Percentiles rank a stretch among this genome's conserved stretches.
Conservation (phyloP, 2,113 vertebrate species). For the Caranx ignobilis region DNA sequence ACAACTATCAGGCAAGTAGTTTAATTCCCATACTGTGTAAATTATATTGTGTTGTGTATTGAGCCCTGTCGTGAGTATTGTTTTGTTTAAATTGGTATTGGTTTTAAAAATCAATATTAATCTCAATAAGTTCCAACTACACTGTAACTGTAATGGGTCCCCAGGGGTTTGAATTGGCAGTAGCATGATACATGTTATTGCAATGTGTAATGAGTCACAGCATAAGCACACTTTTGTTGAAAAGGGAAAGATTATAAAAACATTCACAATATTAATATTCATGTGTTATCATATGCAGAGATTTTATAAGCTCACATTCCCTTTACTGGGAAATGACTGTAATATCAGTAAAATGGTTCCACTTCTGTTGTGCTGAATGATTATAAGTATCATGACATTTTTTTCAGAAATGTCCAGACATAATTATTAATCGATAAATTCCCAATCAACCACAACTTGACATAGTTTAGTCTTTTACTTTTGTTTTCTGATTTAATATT, state of each 20-base stretch:
- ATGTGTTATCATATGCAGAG: neutral
- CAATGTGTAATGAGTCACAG: constrained; percentile 9
- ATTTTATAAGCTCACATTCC: neutral
- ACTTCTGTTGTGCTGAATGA: no score
- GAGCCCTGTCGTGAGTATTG: neutral
- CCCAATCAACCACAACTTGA: neutral
- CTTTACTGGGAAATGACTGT: neutral
- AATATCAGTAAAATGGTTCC: neutral
- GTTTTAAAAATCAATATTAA: neutral
- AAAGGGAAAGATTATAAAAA: constrained; percentile 4
- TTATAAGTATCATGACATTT: neutral
- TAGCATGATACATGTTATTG: constrained; percentile 18
- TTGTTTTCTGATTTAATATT: neutral
- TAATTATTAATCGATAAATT: neutral
- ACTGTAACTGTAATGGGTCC: neutral
- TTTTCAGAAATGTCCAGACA: neutral
- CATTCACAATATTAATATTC: neutral
- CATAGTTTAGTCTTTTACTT: neutral
- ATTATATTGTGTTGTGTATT: constrained; percentile 1
- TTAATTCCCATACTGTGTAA: neutral
- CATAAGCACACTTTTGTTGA: constrained; percentile 15
- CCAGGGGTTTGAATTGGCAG: neutral
- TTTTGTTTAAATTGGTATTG: neutral
- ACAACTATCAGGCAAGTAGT: neutral
- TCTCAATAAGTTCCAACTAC: neutral